A percentile compares a stretch with the other conserved stretches of the same genome.
phyloP scores from a whole-genome alignment of 1,140 invertebrate species.

The Leptopilina boulardi region DNA sequence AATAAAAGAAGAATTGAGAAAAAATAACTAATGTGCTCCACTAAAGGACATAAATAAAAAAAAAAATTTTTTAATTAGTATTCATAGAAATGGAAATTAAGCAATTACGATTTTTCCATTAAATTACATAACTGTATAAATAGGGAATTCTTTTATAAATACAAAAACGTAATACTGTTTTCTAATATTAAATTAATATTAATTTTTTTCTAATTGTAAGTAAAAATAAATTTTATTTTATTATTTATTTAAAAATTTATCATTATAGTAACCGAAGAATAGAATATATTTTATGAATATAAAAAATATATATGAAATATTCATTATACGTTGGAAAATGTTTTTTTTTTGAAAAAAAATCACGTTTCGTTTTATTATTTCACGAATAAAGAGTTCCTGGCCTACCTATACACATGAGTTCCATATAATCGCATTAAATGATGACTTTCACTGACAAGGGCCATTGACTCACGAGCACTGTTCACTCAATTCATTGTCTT shows the following conservation, averaged over 20 bases:
- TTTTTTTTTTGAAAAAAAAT: too few species aligned
- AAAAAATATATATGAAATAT: too few species aligned
- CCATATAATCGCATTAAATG: slow-evolving; percentile 43
- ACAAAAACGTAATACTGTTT: neutral
- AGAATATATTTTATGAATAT: too few species aligned
- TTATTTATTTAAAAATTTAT: too few species aligned
- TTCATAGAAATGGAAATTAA: slow-evolving; percentile 12
- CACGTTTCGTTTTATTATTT: neutral
- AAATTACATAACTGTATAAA: slow-evolving; percentile 8
- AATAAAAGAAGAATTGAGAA: neutral
- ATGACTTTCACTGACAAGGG: slow-evolving; percentile 39
- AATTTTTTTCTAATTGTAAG: too few species aligned
- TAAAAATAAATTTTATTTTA: too few species aligned
- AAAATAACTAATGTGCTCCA: neutral
- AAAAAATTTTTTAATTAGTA: slow-evolving; percentile 10
- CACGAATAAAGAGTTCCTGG: slow-evolving; percentile 38
- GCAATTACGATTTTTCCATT: slow-evolving; percentile 23
- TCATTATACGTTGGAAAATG: too few species aligned
- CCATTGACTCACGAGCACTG: slow-evolving; percentile 42
- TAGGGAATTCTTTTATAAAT: too few species aligned
- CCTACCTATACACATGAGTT: slow-evolving; percentile 42
- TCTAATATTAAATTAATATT: too few species aligned
- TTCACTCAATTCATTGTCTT: slow-evolving; percentile 32
- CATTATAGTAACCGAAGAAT: too few species aligned
- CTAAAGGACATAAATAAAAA: slow-evolving; percentile 35